A percentile compares a stretch with the other conserved stretches of the same genome.
phyloP scores from a whole-genome alignment of 2,113 vertebrate genomes.

The Equus przewalskii region DNA sequence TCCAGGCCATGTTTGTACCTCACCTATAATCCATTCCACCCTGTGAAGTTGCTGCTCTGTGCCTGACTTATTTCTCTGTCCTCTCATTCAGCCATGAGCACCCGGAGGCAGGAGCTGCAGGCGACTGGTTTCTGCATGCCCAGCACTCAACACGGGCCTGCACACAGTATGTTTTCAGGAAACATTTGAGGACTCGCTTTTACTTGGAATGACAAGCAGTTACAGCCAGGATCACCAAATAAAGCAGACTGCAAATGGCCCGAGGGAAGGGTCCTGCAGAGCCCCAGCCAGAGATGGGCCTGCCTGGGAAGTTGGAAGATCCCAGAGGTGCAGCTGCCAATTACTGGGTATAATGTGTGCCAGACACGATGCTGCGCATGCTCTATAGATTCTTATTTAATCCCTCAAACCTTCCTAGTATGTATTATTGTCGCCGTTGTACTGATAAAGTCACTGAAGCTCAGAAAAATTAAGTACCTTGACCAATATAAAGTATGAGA shows the following conservation, averaged over 20 bases:
- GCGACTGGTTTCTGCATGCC: background rate
- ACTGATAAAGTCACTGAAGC: background rate
- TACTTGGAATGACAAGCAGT: background rate
- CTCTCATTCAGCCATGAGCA: rapidly evolving
- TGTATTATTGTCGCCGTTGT: background rate
- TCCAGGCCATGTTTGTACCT: background rate
- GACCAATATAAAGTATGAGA: background rate
- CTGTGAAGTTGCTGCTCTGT: background rate
- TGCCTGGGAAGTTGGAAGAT: background rate
- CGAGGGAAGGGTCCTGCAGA: background rate
- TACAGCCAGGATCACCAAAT: background rate
- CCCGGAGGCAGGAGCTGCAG: background rate
- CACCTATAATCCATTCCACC: background rate
- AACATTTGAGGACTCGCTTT: background rate
- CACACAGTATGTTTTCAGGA: background rate
- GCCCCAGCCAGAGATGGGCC: rapidly evolving
- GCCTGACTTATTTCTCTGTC: background rate
- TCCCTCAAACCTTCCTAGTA: background rate
- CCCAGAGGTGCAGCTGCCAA: too few relatives aligned
- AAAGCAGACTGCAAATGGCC: background rate
- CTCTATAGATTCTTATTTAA: rapidly evolving
- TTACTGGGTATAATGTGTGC: rapidly evolving
- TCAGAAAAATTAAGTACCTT: background rate
- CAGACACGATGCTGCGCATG: rapidly evolving
- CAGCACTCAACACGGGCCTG: background rate